These are phyloP conservation scores for Conus ventricosus DNA, from an alignment of 1,140 invertebrate species.

Conservation along the genomic window DNA sequence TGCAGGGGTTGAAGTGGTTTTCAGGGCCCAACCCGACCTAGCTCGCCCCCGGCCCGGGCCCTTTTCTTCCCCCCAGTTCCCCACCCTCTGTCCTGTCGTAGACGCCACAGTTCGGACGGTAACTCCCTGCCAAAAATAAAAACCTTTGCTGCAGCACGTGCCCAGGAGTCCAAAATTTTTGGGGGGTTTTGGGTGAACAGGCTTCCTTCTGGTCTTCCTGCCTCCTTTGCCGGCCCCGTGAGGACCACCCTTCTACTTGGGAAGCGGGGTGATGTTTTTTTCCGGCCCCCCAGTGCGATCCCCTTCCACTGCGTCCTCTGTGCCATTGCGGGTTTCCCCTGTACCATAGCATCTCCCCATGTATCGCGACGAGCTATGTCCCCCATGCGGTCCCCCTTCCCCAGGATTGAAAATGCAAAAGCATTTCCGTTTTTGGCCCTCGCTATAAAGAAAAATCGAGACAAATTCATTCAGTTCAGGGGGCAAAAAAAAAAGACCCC, in stretches of 20 bases:
- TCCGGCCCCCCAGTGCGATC: slow-evolving; percentile 19
- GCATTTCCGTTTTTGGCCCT: slow-evolving; percentile 18
- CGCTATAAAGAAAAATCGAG: background rate
- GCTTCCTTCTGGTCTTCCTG: background rate
- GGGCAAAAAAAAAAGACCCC: background rate
- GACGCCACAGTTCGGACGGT: background rate
- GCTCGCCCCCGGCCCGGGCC: background rate
- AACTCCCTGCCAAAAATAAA: background rate
- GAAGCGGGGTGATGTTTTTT: background rate
- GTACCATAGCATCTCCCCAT: background rate
- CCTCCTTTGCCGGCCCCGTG: slow-evolving; percentile 26
- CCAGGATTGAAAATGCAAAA: background rate
- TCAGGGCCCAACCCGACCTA: background rate
- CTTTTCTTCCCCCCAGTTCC: slow-evolving; percentile 27
- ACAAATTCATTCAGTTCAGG: background rate
- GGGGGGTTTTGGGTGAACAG: background rate
- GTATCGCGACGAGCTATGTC: slow-evolving; percentile 14
- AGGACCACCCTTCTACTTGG: slow-evolving; percentile 26
- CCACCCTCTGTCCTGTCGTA: background rate
- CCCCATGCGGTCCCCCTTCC: slow-evolving; percentile 34
- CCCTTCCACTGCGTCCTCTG: slow-evolving; percentile 17
- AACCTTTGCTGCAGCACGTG: background rate
- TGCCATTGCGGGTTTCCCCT: background rate
- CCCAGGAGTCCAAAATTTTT: background rate
- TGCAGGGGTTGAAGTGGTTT: background rate